A percentile compares a stretch with the other conserved stretches of the same genome.
Conservation (phyloP, 2,888 invertebrate genomes). For the Nemotelus nigrinus region DNA sequence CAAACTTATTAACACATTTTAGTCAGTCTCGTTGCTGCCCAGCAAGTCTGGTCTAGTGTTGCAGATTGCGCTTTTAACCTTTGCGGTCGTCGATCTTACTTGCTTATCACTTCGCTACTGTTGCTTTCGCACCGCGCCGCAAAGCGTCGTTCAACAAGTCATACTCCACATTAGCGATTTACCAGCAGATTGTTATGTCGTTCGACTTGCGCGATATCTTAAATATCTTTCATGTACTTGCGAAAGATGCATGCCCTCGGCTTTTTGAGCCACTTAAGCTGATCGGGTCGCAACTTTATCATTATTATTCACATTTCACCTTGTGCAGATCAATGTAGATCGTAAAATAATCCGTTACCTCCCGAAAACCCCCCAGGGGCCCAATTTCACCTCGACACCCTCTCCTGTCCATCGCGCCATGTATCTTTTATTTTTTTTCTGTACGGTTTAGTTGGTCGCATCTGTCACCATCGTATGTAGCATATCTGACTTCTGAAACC, state of each 20-base stretch:
- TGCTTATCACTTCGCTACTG: constrained; percentile 7
- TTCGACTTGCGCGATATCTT: neutral
- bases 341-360: too few relatives aligned
- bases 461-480: too few relatives aligned
- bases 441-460: too few relatives aligned
- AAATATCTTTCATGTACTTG: neutral
- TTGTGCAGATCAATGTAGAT: too few relatives aligned
- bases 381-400: too few relatives aligned
- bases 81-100: constrained; percentile 8
- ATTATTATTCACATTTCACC: neutral
- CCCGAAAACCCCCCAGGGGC: too few relatives aligned
- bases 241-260: neutral
- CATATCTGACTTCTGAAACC: too few relatives aligned
- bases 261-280: constrained; percentile 1
- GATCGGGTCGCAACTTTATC: neutral
- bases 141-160: neutral
- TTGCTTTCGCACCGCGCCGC: neutral
- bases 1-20: constrained; percentile 19
- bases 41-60: neutral
- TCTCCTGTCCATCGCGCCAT: too few relatives aligned
- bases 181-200: neutral
- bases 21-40: neutral
- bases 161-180: neutral
- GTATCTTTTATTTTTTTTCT: too few relatives aligned
- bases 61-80: neutral